A percentile compares a stretch with the other conserved stretches of the same genome.
Evolutionary conservation across 1,140 invertebrate genomes (phyloP).

Genomic region (Panagrolaimus sp.): DNA sequence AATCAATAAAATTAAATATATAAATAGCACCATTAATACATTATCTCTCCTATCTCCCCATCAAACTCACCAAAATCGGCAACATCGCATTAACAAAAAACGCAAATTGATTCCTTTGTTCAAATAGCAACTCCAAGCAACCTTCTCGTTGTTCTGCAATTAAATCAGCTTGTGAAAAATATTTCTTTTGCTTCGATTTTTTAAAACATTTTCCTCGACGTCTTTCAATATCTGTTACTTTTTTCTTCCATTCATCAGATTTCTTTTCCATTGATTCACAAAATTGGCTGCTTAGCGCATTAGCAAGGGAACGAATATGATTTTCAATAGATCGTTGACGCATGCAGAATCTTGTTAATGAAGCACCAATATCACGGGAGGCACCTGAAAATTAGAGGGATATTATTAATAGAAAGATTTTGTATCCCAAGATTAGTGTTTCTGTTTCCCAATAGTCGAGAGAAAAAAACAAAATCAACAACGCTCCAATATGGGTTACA

Average conservation of each 20-base stretch:
- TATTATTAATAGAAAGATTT: no score
- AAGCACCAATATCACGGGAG: constrained; percentile 39
- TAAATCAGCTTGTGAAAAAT: background rate
- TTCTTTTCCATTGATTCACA: constrained; percentile 27
- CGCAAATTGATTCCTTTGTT: constrained; percentile 29
- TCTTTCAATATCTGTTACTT: constrained; percentile 34
- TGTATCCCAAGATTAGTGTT: no score
- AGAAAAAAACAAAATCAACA: no score
- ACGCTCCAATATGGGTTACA: no score
- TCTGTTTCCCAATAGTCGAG: no score
- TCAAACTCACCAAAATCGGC: constrained; percentile 30
- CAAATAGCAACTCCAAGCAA: constrained; percentile 31
- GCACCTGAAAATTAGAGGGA: constrained; percentile 13
- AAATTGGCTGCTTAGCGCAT: constrained; percentile 21
- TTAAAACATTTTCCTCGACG: constrained; percentile 21
- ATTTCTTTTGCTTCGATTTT: constrained; percentile 26
- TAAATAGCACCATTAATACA: no score
- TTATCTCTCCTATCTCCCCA: background rate
- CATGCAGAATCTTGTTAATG: constrained; percentile 38
- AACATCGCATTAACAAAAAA: constrained; percentile 28
- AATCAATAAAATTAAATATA: no score
- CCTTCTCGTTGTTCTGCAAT: constrained; percentile 19
- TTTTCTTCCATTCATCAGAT: constrained; percentile 33
- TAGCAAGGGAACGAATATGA: constrained; percentile 20
- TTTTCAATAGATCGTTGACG: constrained; percentile 31